phyloP scores from a whole-genome alignment of 2,797 vertebrate species.

The Poeciliopsis paucimaculata region DNA sequence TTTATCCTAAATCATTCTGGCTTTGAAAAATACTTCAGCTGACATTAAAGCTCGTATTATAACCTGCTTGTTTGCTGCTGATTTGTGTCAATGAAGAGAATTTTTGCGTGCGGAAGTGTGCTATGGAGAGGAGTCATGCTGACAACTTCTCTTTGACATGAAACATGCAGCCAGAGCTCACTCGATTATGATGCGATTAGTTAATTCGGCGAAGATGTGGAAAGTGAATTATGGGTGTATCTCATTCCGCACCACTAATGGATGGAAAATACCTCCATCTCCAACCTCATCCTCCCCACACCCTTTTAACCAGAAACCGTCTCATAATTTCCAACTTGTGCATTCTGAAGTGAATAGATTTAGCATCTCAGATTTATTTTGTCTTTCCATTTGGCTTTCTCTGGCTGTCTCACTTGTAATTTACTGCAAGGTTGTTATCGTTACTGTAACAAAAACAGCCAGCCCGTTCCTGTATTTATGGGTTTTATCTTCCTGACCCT shows the following conservation, averaged over 20 bases:
- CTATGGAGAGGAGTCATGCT: background rate
- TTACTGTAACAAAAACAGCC: constrained; percentile 75
- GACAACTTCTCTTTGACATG: constrained; percentile 45
- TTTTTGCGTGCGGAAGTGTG: background rate
- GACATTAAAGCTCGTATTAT: background rate
- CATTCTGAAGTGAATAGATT: constrained; percentile 71
- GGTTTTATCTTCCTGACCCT: constrained; percentile 53
- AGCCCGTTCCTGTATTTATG: constrained; percentile 54
- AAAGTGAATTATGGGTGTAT: constrained; percentile 74
- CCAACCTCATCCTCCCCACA: constrained; percentile 69
- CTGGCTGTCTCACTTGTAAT: constrained; percentile 59
- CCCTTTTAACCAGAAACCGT: constrained; percentile 65
- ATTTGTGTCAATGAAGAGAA: background rate
- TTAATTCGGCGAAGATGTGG: constrained; percentile 79
- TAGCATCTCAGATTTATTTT: constrained; percentile 74
- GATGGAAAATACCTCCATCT: constrained; percentile 74
- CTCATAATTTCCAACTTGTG: constrained; percentile 70
- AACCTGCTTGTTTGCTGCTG: constrained; percentile 1
- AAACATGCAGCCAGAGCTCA: constrained; percentile 49
- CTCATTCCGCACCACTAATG: constrained; percentile 74
- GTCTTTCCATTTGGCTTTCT: constrained; percentile 72
- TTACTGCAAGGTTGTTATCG: constrained; percentile 66
- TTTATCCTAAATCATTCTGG: background rate
- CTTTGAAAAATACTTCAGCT: background rate
- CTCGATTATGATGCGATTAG: constrained; percentile 73